Percentiles rank a stretch among this genome's conserved stretches.
Conservation (phyloP, 2,797 vertebrate genomes). For the Allobates femoralis region DNA sequence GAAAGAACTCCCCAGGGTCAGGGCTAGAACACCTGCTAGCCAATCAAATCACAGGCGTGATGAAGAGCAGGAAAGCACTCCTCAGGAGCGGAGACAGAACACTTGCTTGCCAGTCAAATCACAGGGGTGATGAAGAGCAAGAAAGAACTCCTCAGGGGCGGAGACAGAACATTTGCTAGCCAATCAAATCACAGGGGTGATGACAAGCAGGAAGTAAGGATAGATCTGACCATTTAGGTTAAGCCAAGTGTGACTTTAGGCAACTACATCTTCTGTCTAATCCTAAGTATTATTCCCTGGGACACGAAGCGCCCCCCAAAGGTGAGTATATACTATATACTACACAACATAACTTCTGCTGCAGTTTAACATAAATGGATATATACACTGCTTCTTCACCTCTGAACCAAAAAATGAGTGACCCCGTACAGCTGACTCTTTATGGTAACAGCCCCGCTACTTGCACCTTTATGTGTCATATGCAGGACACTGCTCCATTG, state of each 20-base stretch:
- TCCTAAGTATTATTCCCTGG: background rate
- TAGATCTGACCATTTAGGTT: background rate
- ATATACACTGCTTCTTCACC: background rate
- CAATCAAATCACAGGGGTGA: background rate
- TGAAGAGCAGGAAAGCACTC: background rate
- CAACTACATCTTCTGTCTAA: background rate
- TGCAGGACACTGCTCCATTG: background rate
- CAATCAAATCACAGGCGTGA: conserved; percentile 73
- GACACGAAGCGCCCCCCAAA: background rate
- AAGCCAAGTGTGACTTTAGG: background rate
- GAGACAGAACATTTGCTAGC: background rate
- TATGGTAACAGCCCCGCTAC: background rate
- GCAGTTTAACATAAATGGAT: background rate
- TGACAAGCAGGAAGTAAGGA: background rate
- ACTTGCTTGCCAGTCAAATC: background rate
- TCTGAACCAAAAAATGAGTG: background rate
- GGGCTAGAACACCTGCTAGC: background rate
- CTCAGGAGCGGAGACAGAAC: background rate
- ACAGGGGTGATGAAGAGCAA: conserved; percentile 74
- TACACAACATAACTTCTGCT: background rate
- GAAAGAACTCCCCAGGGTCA: background rate
- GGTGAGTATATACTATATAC: background rate
- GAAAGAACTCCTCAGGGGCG: background rate
- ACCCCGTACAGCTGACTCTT: background rate
- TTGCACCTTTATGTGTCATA: background rate